A percentile compares a stretch with the other conserved stretches of the same genome.
These are phyloP conservation scores for Cynaeus angustus DNA, from an alignment of 2,888 invertebrate species.

Conservation along the genomic window DNA sequence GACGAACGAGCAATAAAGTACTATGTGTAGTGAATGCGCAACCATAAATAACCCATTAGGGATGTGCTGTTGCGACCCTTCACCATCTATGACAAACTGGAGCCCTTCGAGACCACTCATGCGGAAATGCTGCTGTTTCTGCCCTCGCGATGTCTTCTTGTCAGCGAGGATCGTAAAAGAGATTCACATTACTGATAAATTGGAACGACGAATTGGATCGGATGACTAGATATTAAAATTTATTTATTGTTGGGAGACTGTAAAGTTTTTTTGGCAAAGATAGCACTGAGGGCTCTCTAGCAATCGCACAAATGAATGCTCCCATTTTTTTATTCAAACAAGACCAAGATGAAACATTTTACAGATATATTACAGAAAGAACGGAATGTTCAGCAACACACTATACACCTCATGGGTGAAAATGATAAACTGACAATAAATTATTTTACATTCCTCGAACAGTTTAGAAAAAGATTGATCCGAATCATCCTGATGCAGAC, in stretches of 20 bases:
- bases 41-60: constrained; percentile 70
- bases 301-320: constrained; percentile 1
- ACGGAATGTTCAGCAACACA: no score
- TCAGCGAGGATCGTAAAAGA: constrained; percentile 55
- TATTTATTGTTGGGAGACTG: constrained; percentile 46
- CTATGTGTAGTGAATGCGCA: constrained; percentile 60
- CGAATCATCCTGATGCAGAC: no score
- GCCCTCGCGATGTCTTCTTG: constrained; percentile 55
- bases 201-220: constrained; percentile 51
- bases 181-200: constrained; percentile 57
- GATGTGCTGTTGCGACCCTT: constrained; percentile 58
- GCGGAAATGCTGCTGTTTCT: constrained; percentile 58
- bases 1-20: constrained; percentile 62
- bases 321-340: constrained; percentile 3
- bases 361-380: no score
- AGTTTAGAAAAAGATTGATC: no score
- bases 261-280: constrained; percentile 15
- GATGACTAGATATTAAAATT: constrained; percentile 50
- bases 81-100: constrained; percentile 60
- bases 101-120: constrained; percentile 64
- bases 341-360: no score
- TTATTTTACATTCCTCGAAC: no score
- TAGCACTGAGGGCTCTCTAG: background rate
- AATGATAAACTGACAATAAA: no score
- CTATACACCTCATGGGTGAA: no score